Evolutionary conservation across 2,113 vertebrate genomes (phyloP).

Genomic region (Caranx ignobilis): DNA sequence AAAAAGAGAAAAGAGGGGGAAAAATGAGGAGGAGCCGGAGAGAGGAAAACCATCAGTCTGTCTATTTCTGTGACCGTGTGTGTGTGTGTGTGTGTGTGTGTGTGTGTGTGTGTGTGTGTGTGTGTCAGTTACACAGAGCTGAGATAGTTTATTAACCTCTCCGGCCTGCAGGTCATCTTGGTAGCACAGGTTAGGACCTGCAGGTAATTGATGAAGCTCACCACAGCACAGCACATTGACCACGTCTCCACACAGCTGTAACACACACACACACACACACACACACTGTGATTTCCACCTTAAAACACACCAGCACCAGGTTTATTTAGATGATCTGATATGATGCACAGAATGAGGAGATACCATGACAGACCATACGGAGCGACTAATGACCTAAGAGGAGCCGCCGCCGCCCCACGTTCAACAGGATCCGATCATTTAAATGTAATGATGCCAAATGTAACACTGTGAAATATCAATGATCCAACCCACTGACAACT

Average conservation of each 20-base stretch:
- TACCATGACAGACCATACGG: too few species aligned
- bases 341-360: too few species aligned
- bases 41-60: slow-evolving; percentile 59
- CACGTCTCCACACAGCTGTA: slow-evolving; percentile 29
- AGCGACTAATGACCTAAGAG: too few species aligned
- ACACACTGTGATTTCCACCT: neutral
- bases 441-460: too few species aligned
- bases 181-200: slow-evolving; percentile 61
- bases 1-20: slow-evolving; percentile 49
- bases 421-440: too few species aligned
- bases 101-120: neutral
- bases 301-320: slow-evolving; percentile 5
- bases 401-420: too few species aligned
- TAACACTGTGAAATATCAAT: too few species aligned
- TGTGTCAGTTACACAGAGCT: slow-evolving; percentile 57
- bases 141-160: slow-evolving; percentile 78
- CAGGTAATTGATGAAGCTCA: slow-evolving; percentile 70
- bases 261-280: slow-evolving; percentile 20
- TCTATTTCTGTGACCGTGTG: slow-evolving; percentile 51
- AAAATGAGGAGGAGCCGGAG: slow-evolving; percentile 49
- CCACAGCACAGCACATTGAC: slow-evolving; percentile 30
- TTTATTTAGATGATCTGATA: neutral
- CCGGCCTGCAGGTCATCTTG: slow-evolving; percentile 37
- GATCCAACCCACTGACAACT: too few species aligned
- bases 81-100: slow-evolving; percentile 22